Evolutionary conservation across 2,113 vertebrate genomes (phyloP).

Genomic region (Plectropomus leopardus): DNA sequence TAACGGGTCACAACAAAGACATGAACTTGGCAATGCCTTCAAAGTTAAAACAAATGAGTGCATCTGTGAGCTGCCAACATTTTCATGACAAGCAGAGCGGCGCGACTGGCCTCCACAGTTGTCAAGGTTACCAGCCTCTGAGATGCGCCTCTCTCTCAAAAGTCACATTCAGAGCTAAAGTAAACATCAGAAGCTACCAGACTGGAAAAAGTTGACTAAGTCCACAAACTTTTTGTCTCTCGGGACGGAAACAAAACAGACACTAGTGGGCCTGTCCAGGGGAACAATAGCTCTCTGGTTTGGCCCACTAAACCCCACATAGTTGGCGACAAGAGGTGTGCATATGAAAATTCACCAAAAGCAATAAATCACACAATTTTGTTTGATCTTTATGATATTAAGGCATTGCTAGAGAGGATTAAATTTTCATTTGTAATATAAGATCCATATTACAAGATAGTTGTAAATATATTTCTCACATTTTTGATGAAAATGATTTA

Average conservation of each 20-base stretch:
- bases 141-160: conserved; percentile 73
- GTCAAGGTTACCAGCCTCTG: conserved; percentile 70
- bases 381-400: not conserved
- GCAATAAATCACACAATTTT: not conserved
- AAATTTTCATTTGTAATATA: not conserved
- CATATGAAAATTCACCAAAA: conserved; percentile 6
- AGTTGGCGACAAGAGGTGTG: not conserved
- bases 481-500: not conserved
- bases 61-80: conserved; percentile 70
- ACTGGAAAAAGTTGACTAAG: conserved; percentile 85
- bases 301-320: conserved; percentile 25
- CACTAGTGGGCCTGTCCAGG: conserved; percentile 47
- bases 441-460: not conserved
- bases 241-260: conserved; percentile 71
- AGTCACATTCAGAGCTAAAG: conserved; percentile 83
- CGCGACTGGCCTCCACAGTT: conserved; percentile 60
- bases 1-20: conserved; percentile 17
- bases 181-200: conserved; percentile 83
- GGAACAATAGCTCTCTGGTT: conserved; percentile 45
- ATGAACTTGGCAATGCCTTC: conserved; percentile 51
- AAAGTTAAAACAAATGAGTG: conserved; percentile 46
- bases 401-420: not conserved
- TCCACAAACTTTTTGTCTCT: conserved; percentile 81
- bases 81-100: conserved; percentile 49
- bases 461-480: not conserved